Evolutionary conservation across 1,140 invertebrate genomes (phyloP).

Genomic region (Drosophila sechellia): DNA sequence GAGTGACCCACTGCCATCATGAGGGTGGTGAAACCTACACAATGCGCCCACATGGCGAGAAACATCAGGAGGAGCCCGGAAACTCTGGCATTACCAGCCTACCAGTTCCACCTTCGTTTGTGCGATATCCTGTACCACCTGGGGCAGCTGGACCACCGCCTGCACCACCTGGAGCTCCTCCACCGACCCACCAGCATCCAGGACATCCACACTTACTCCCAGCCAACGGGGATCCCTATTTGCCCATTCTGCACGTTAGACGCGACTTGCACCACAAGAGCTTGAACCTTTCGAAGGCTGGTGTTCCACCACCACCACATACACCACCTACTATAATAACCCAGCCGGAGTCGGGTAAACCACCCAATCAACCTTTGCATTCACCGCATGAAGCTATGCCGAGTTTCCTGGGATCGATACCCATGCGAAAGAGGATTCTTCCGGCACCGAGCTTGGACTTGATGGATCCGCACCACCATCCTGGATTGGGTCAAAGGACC

Average conservation of each 20-base stretch:
- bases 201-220: slow-evolving; percentile 52
- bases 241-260: slow-evolving; percentile 89
- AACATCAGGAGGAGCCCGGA: slow-evolving; percentile 36
- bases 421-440: slow-evolving; percentile 86
- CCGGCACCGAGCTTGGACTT: slow-evolving; percentile 43
- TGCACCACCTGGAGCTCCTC: slow-evolving; percentile 5
- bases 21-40: slow-evolving; percentile 88
- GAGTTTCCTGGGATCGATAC: slow-evolving; percentile 87
- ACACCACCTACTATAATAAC: slow-evolving; percentile 70
- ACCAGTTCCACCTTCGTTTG: slow-evolving; percentile 41
- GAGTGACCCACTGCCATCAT: slow-evolving; percentile 88
- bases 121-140: slow-evolving; percentile 29
- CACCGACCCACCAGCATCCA: slow-evolving; percentile 14
- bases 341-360: slow-evolving; percentile 75
- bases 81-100: background rate
- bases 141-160: slow-evolving; percentile 14
- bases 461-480: slow-evolving; percentile 58
- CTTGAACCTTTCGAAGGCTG: slow-evolving; percentile 67
- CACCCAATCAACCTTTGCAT: slow-evolving; percentile 69
- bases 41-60: slow-evolving; percentile 86
- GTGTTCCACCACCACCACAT: slow-evolving; percentile 29
- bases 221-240: slow-evolving; percentile 79
- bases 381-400: slow-evolving; percentile 85
- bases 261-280: slow-evolving; percentile 88
- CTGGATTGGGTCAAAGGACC: slow-evolving; percentile 39